These are phyloP conservation scores for Orthonyx spaldingii DNA, from an alignment of 2,113 vertebrate species.

Conservation along the genomic window DNA sequence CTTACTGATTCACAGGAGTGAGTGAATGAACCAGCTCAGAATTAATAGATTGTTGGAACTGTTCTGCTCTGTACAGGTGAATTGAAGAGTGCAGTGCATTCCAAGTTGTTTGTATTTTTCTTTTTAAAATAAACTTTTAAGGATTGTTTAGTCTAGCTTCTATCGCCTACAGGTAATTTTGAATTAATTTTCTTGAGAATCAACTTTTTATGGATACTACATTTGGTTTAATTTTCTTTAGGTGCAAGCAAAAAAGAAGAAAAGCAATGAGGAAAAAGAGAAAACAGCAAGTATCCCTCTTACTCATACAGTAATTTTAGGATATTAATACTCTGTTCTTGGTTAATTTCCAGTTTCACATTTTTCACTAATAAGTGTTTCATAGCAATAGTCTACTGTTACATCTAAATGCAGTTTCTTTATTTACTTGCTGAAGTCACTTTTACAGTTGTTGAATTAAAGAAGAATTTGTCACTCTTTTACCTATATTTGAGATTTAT, in stretches of 20 bases:
- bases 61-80: neutral
- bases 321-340: neutral
- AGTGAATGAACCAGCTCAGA: neutral
- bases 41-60: neutral
- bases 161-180: neutral
- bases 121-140: neutral
- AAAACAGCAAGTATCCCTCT: conserved; percentile 78
- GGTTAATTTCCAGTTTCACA: neutral
- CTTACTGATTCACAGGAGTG: neutral
- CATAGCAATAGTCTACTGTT: neutral
- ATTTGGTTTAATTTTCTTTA: conserved; percentile 32
- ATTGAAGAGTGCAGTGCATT: neutral
- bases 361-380: neutral
- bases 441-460: neutral
- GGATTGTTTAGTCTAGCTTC: neutral
- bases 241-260: conserved; percentile 89
- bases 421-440: neutral
- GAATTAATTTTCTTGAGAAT: neutral
- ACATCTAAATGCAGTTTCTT: neutral
- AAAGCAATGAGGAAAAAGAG: conserved; percentile 84
- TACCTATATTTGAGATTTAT: neutral
- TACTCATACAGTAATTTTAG: neutral
- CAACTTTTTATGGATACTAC: neutral
- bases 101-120: neutral
- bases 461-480: neutral